Evolutionary conservation across 2,888 invertebrate genomes (phyloP).

Genomic region (Lycaena phlaeas): DNA sequence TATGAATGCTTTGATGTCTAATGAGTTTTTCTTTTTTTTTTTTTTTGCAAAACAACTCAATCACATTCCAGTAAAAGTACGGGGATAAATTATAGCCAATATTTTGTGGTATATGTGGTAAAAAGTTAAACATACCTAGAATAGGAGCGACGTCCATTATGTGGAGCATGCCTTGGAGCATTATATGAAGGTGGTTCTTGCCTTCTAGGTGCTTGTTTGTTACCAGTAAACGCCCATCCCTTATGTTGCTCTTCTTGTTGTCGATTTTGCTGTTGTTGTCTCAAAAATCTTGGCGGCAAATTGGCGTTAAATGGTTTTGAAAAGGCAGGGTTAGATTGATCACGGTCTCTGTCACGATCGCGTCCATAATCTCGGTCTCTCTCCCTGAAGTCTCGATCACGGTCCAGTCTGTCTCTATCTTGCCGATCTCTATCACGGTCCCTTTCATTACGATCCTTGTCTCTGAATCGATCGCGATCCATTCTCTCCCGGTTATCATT

Average conservation of each 20-base stretch:
- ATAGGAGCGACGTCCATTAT: conserved; percentile 59
- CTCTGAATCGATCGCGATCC: conserved; percentile 30
- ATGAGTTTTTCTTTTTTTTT: too few species aligned
- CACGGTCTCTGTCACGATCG: conserved; percentile 28
- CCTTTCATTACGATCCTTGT: conserved; percentile 25
- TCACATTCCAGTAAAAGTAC: too few species aligned
- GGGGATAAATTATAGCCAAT: too few species aligned
- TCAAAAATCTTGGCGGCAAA: conserved; percentile 89
- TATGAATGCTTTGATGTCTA: too few species aligned
- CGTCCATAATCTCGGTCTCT: conserved; percentile 32
- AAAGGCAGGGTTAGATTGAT: conserved; percentile 74
- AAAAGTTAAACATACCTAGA: conserved; percentile 39
- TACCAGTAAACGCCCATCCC: conserved; percentile 56
- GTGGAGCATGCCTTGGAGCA: conserved; percentile 49
- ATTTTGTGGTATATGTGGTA: too few species aligned
- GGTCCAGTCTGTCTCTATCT: conserved; percentile 41
- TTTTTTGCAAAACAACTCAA: too few species aligned
- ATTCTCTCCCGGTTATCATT: conserved; percentile 37
- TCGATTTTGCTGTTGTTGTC: conserved; percentile 79
- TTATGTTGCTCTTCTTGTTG: conserved; percentile 59
- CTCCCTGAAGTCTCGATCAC: conserved; percentile 37
- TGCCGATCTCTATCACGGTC: conserved; percentile 33
- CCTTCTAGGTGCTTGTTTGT: conserved; percentile 43
- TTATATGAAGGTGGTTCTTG: conserved; percentile 54
- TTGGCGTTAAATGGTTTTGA: conserved; percentile 85